Evolutionary conservation across 2,888 invertebrate genomes (phyloP), one percentile per base, ranked within the genome.

Genomic region (Teleogryllus oceanicus): DNA sequence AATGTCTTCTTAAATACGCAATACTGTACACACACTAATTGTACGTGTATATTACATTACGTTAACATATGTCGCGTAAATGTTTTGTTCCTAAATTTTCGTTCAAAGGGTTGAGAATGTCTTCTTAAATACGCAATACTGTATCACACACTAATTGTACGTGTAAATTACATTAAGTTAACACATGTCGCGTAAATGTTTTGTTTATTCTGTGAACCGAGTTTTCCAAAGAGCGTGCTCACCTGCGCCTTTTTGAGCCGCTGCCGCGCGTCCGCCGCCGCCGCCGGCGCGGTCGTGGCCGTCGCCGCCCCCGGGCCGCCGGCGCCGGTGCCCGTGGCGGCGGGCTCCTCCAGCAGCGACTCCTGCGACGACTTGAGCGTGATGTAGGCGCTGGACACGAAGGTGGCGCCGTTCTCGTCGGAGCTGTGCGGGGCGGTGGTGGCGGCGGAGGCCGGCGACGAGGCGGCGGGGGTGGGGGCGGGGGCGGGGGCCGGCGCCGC

Each of bases 331-430:
- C 20, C 80, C 85, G 37, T 37, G 37, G 37, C 24, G 2, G 2
- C 37, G 37, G 62, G 86, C 78, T 91, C 90, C 83, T 91, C 91
- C 51, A 92, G 86, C 75, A 92, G 86, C 85, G 91, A 91, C 85
- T 92, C 91, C 82, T 91, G 86, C 62, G 91, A 91, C 81, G 91
- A 91, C 84, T 88, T 89, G 50, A 90, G 86, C 84, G 89, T 89
- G 81, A 90, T 88, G 84, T 88, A 90, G 75, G 90, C 90, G 83
- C 87, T 89, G 13, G 90, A 89, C 50, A 90, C 88, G 84, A 89
- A 90, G 12, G 88, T 89, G 5, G 88, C 84, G 78, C 86, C 86
- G 62, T 83, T 82, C 75, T 85, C 83, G 81, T 81, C 77, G 78
- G 83, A 75, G 79, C 83, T 37, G 79, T 82, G 74, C 85, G 85